These are phyloP conservation scores for Mesocricetus auratus DNA, from an alignment of 2,113 vertebrate species.

Conservation along the genomic window DNA sequence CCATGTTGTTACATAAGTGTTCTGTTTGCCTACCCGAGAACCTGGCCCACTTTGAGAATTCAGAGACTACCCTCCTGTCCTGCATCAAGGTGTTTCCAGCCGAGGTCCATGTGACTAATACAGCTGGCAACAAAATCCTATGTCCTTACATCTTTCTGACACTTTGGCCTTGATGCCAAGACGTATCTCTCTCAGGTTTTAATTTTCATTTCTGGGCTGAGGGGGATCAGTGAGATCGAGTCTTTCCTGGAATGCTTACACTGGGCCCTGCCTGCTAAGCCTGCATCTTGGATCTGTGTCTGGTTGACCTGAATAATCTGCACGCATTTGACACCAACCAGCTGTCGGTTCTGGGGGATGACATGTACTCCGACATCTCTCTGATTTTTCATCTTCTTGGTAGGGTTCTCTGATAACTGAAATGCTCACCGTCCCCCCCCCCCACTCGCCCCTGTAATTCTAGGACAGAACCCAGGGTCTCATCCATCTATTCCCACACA, in stretches of 20 bases:
- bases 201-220: background rate
- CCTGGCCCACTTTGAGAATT: background rate
- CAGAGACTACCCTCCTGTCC: background rate
- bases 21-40: background rate
- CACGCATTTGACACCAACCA: background rate
- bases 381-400: background rate
- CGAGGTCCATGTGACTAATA: no score
- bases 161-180: background rate
- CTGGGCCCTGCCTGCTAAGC: background rate
- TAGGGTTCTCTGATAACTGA: background rate
- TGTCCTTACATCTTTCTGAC: background rate
- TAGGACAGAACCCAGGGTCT: background rate
- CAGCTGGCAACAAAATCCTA: background rate
- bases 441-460: background rate
- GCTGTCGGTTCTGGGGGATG: background rate
- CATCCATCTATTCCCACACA: background rate
- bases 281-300: background rate
- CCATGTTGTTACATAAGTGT: accelerated
- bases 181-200: background rate
- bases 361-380: background rate
- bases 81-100: background rate
- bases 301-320: background rate
- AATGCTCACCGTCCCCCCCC: no score
- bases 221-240: no score
- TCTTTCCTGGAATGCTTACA: background rate